These are phyloP conservation scores for Helleia helle DNA, from an alignment of 2,888 invertebrate genomes.

Conservation along the genomic window DNA sequence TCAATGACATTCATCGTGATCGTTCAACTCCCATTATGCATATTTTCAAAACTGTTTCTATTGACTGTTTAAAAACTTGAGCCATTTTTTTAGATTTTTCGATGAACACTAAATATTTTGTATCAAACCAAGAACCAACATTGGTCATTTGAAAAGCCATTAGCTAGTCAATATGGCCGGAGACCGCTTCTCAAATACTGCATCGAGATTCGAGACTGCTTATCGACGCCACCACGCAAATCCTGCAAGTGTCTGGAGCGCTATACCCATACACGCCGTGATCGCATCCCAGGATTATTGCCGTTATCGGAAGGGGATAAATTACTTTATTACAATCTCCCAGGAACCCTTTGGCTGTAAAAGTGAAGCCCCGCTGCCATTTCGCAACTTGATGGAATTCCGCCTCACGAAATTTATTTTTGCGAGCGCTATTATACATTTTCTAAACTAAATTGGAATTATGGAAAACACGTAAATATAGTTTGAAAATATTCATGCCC, in stretches of 20 bases:
- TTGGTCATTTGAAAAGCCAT: constrained; percentile 19
- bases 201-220: constrained; percentile 15
- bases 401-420: constrained; percentile 41
- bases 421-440: constrained; percentile 37
- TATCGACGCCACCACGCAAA: constrained; percentile 29
- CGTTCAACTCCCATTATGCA: too few species aligned
- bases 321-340: constrained; percentile 62
- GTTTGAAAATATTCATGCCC: constrained; percentile 21
- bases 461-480: constrained; percentile 33
- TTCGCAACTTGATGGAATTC: constrained; percentile 48
- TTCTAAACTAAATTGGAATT: constrained; percentile 31
- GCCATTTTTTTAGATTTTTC: too few species aligned
- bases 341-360: constrained; percentile 38
- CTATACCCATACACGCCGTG: constrained; percentile 14
- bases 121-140: too few species aligned
- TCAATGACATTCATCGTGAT: too few species aligned
- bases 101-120: too few species aligned
- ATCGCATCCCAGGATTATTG: constrained; percentile 49
- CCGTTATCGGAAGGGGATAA: constrained; percentile 65
- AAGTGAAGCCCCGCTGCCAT: constrained; percentile 41
- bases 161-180: constrained; percentile 19
- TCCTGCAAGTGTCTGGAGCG: constrained; percentile 16
- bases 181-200: constrained; percentile 4
- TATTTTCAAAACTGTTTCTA: too few species aligned
- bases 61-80: too few species aligned